Evolutionary conservation across 2,888 invertebrate genomes (phyloP), one percentile per base, ranked within the genome.

Genomic region (Amphipyra berbera): DNA sequence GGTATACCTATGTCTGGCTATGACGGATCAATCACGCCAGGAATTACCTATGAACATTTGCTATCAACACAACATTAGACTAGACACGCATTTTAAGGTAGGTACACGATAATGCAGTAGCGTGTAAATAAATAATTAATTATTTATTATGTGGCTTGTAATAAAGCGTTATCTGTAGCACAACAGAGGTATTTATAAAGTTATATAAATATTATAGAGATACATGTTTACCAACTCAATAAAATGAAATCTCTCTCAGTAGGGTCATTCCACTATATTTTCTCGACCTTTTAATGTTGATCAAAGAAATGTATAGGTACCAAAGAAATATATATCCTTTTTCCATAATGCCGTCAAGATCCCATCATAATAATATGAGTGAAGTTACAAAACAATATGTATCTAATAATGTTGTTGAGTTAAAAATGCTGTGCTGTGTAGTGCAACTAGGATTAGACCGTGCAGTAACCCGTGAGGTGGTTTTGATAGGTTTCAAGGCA

Each of bases 181-280:
- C 45, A 73, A 68, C 58, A 54, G 42, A 61, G 52, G 41, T 70
- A 77, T 77, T 65, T 48, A 62, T 67, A 56, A 49, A 55, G 42
- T 57, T 61, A 55, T 40, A 63, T 67, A 62, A 64, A 77, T 77
- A 62, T 54, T 44, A 30, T 21, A 21, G n/a, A n/a, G n/a, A 2
- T 21, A 21, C 6, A 30, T 59, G 44, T 52, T 65, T 61, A 56
- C 53, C 41, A 55, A 44, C 45, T 61, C 40, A 59, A 68, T 75
- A 64, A 64, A 58, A 38, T 61, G 48, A 60, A 56, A 61, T 15
- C 37, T 48, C 58, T 61, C 38, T 49, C 41, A 56, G 58, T 49
- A 13, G 44, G 73, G 71, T 75, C 68, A 59, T 59, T 71, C 42
- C 61, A 53, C 55, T 13, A 50, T 47, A 41, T 61, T 67, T 49